Evolutionary conservation across 1,140 invertebrate species (phyloP).

Genomic region (Platorchestia sp.): DNA sequence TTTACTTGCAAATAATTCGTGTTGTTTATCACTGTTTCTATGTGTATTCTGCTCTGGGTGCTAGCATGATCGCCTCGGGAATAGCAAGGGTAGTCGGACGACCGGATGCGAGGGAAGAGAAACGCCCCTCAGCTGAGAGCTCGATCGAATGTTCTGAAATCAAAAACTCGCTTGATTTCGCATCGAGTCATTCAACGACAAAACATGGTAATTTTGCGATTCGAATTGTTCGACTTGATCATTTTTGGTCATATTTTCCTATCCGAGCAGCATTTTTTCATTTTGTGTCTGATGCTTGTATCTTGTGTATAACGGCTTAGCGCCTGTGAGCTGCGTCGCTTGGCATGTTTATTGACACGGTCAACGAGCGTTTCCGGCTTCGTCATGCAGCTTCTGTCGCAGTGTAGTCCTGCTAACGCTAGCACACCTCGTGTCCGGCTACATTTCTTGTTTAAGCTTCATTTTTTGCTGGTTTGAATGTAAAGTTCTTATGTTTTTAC

Average conservation of each 20-base stretch:
- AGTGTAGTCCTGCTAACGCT: background rate
- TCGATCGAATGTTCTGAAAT: constrained; percentile 1
- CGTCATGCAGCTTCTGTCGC: background rate
- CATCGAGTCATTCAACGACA: background rate
- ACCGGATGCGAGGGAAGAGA: background rate
- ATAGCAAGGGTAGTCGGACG: background rate
- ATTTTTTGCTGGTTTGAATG: background rate
- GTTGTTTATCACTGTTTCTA: background rate
- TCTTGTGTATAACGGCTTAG: background rate
- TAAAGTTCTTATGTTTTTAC: too few relatives aligned
- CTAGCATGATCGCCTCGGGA: background rate
- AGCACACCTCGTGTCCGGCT: background rate
- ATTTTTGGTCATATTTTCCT: too few relatives aligned
- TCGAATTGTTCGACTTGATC: background rate
- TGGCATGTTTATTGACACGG: background rate
- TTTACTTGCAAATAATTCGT: too few relatives aligned
- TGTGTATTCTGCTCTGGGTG: background rate
- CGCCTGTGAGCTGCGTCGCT: background rate
- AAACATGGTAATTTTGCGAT: background rate
- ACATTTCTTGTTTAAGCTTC: background rate
- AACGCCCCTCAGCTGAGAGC: background rate
- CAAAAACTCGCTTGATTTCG: background rate
- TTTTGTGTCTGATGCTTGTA: background rate
- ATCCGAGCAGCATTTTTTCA: background rate
- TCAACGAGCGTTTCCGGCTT: background rate